Base-by-base conservation (phyloP, 1,140 invertebrate species). In the Eriocheir sinensis region DNA sequence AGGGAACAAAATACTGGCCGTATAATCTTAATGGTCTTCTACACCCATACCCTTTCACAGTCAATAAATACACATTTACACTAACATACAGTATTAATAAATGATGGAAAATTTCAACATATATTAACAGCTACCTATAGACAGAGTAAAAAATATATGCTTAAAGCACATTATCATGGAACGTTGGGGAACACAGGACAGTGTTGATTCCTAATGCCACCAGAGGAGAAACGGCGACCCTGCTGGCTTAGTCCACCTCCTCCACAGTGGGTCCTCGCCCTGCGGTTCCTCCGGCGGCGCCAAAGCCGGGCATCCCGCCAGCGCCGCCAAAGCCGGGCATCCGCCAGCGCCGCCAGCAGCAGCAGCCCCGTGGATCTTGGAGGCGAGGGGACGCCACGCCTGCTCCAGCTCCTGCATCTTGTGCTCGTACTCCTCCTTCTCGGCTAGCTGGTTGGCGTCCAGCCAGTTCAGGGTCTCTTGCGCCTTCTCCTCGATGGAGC, bases 361-460 rank as follows among this genome's bases (percentile, higher is more conserved):
- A 6, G 88, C 88, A 32, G 89, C 32, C 9, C 12, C 9, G 53
- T 90, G 36, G 9, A 90, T 90, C 53, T 90, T 90, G 30, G 89
- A 30, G n/a, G 32, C 32, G 6, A 90, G 30, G 15, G 89, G 89
- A 17, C 27, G 34, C 2, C 89, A 90, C 4, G 36, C 21, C 15
- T 72, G 44, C 48, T 90, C 89, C 4, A 90, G 2, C 27, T 90
- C 44, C 48, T 72, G 60, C 44, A 32, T 44, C 15, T 90, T 53
- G 53, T 72, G 32, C 32, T 90, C 89, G 72, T 72, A 90, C 53
- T 90, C 89, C 2, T 90, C 89, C 32, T 90, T 90, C 89, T 90
- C 89, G 15, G 27, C 89, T 15, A 90, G 89, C 34, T 90, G 89
- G 53, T 90, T 90, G 12, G 44, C 53, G 32, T 90, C 89, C 21